Percentiles rank a stretch among this genome's conserved stretches.
phyloP scores from a whole-genome alignment of 1,140 invertebrate species.

The Whitmania pigra region DNA sequence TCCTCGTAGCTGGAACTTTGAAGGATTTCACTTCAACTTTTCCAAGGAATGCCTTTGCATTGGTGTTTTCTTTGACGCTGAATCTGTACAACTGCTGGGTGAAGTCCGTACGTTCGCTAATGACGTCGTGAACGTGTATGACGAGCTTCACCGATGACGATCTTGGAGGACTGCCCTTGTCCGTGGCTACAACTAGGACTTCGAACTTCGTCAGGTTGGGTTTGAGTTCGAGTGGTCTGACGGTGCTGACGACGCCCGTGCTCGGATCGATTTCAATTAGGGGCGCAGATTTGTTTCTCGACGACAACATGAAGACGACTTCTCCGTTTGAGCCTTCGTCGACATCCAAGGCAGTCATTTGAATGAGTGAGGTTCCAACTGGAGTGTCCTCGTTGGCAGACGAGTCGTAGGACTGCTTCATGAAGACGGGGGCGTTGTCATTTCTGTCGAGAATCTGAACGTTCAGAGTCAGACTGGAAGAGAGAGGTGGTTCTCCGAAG shows the following conservation, averaged over 20 bases:
- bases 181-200: conserved; percentile 8
- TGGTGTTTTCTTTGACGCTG: conserved; percentile 18
- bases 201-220: conserved; percentile 2
- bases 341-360: conserved; percentile 59
- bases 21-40: conserved; percentile 14
- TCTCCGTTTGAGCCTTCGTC: conserved; percentile 66
- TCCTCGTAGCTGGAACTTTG: not conserved
- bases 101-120: conserved; percentile 16
- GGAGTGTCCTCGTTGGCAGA: conserved; percentile 62
- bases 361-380: conserved; percentile 56
- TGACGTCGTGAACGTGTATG: conserved; percentile 13
- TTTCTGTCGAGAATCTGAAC: conserved; percentile 62
- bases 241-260: conserved; percentile 4
- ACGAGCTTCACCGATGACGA: conserved; percentile 3
- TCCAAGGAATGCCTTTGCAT: not conserved
- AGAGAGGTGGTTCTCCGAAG: conserved; percentile 17
- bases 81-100: not conserved
- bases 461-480: conserved; percentile 48
- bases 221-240: conserved; percentile 5
- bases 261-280: conserved; percentile 12
- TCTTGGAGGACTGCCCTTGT: not conserved
- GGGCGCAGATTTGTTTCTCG: not conserved
- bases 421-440: conserved; percentile 65
- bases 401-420: conserved; percentile 55
- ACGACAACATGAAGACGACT: conserved; percentile 50